A percentile compares a stretch with the other conserved stretches of the same genome.
Evolutionary conservation across 2,797 vertebrate species (phyloP).

Genomic region (Acridotheres tristis): DNA sequence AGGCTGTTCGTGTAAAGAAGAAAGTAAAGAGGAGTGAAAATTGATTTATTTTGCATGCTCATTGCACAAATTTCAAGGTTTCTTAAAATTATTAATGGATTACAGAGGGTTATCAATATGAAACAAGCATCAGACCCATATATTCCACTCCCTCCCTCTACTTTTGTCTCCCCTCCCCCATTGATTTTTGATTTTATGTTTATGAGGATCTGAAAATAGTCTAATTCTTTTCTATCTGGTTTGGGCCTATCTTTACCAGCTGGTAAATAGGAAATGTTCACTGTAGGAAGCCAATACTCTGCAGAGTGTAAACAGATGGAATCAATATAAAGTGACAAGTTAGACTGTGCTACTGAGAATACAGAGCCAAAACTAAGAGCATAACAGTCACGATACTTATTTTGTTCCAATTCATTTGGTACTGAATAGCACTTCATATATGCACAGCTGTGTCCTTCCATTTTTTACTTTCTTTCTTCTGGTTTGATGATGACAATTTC

Average conservation of each 20-base stretch:
- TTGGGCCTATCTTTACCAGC: conserved; percentile 85
- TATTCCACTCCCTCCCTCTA: neutral
- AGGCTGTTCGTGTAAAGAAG: neutral
- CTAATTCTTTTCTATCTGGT: conserved; percentile 83
- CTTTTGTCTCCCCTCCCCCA: conserved; percentile 16
- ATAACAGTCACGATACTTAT: conserved; percentile 73
- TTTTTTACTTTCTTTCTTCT: conserved; percentile 71
- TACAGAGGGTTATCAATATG: neutral
- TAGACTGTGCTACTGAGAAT: conserved; percentile 76
- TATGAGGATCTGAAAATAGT: conserved; percentile 76
- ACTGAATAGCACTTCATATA: conserved; percentile 79
- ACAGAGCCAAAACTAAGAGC: conserved; percentile 77
- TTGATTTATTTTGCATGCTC: neutral
- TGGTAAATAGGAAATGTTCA: conserved; percentile 94
- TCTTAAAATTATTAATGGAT: neutral
- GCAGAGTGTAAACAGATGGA: conserved; percentile 86
- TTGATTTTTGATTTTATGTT: conserved; percentile 67
- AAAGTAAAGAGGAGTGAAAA: neutral
- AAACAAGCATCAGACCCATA: neutral
- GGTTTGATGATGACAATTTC: conserved; percentile 78
- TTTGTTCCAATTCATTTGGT: conserved; percentile 83
- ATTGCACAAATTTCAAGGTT: neutral
- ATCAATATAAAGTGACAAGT: conserved; percentile 85
- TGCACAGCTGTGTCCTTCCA: conserved; percentile 81
- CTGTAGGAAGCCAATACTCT: conserved; percentile 80